Percentiles rank a stretch among this genome's conserved stretches.
phyloP scores from a whole-genome alignment of 2,113 vertebrate species.

The Choloepus hoffmanni region DNA sequence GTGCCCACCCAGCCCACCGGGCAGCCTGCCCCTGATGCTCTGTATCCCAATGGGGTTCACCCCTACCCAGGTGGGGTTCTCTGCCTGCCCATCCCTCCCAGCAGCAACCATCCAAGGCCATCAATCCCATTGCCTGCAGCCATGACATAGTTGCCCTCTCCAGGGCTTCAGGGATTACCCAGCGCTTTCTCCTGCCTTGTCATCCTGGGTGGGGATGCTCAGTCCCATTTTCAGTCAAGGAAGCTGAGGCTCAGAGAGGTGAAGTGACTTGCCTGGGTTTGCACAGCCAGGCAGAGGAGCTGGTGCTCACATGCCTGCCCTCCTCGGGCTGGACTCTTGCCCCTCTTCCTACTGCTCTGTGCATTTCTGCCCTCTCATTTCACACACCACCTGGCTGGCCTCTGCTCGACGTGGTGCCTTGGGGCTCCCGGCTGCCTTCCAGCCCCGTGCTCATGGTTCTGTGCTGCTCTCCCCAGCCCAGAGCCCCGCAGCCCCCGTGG shows the following conservation, averaged over 20 bases:
- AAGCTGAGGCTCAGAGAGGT: neutral
- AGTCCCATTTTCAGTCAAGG: neutral
- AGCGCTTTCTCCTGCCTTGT: neutral
- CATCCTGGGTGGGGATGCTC: neutral
- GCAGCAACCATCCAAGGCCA: neutral
- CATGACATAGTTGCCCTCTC: neutral
- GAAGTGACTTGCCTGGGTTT: neutral
- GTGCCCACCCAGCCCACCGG: constrained; percentile 90
- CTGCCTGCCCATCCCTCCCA: neutral
- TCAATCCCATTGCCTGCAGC: neutral
- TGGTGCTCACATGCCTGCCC: neutral
- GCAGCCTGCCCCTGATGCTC: constrained; percentile 91
- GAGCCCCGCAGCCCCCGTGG: constrained; percentile 92
- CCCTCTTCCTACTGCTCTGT: neutral
- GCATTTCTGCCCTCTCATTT: neutral
- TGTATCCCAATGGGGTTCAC: constrained; percentile 94
- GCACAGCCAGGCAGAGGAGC: neutral
- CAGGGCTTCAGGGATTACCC: neutral
- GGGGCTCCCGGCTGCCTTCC: neutral
- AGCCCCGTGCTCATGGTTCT: neutral
- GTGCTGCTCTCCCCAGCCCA: constrained; percentile 87
- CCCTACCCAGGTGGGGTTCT: constrained; percentile 90
- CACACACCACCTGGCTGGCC: neutral
- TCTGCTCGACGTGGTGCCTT: neutral
- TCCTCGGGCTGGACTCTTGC: neutral